Percentiles rank a stretch among this genome's conserved stretches.
These are phyloP conservation scores for Hemicrepidius hirtus DNA, from an alignment of 2,888 invertebrate species.

Conservation along the genomic window DNA sequence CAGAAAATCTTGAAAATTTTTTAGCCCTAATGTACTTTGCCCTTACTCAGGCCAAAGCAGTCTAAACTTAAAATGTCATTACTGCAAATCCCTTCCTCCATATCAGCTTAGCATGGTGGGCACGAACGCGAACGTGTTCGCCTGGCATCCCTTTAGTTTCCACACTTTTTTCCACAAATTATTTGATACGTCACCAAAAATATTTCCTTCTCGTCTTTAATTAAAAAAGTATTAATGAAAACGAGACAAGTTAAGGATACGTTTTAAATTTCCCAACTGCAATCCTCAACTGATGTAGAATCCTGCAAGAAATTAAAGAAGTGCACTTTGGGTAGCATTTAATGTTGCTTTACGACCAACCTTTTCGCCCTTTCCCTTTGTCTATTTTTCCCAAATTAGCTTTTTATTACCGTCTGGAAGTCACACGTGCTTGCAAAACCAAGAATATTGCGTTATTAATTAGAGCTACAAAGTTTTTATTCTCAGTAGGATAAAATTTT, in stretches of 20 bases:
- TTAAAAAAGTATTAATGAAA: conserved; percentile 37
- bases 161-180: conserved; percentile 48
- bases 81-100: conserved; percentile 63
- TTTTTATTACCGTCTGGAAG: conserved; percentile 37
- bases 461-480: conserved; percentile 40
- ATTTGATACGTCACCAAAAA: conserved; percentile 48
- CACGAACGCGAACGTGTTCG: conserved; percentile 62
- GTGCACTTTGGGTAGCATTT: conserved; percentile 13
- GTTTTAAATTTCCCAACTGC: not conserved
- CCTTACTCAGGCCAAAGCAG: conserved; percentile 60
- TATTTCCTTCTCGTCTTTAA: conserved; percentile 43
- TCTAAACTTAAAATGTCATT: conserved; percentile 66
- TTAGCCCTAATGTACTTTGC: conserved; percentile 57
- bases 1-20: conserved; percentile 52
- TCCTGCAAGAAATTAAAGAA: conserved; percentile 20
- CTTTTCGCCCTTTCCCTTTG: conserved; percentile 22
- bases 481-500: conserved; percentile 40
- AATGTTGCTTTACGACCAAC: conserved; percentile 32
- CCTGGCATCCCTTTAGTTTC: conserved; percentile 54
- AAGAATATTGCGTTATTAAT: conserved; percentile 41
- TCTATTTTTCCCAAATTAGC: conserved; percentile 35
- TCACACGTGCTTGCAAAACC: conserved; percentile 38
- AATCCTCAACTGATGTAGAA: not conserved
- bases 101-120: conserved; percentile 63
- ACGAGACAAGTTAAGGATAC: not conserved